phyloP scores from a whole-genome alignment of 2,797 vertebrate species.

The Thripadectes ignobilis region DNA sequence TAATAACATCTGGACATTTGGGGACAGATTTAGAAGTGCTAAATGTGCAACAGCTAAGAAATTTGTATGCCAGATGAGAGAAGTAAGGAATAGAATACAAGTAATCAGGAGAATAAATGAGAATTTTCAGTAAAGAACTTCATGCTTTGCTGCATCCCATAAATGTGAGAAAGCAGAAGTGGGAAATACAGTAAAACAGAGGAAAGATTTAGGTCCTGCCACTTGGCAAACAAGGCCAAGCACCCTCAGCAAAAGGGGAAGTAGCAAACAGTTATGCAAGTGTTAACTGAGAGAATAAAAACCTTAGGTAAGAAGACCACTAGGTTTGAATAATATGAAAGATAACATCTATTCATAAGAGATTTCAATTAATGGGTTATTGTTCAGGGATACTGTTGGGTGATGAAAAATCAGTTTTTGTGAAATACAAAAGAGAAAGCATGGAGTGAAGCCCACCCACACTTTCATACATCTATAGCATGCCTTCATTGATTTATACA shows the following conservation, averaged over 20 bases:
- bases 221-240: not conserved
- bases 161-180: not conserved
- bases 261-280: not conserved
- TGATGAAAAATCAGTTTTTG: not conserved
- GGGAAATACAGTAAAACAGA: not conserved
- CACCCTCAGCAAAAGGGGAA: not conserved
- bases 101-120: not conserved
- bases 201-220: not conserved
- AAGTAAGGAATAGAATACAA: not conserved
- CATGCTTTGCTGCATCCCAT: not conserved
- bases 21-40: constrained; percentile 1
- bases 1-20: constrained; percentile 49
- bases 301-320: not conserved
- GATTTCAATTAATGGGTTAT: not conserved
- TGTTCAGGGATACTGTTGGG: not conserved
- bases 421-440: not conserved
- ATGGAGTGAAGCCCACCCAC: not conserved
- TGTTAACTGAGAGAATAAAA: not conserved
- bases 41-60: constrained; percentile 21
- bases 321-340: not conserved
- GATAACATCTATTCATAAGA: not conserved
- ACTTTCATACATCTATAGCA: not conserved
- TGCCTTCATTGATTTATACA: not conserved
- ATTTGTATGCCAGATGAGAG: not conserved
- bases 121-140: not conserved